Evolutionary conservation across 53 echinoderm and acorn worm genomes (phyloP), one percentile per base, ranked within the genome.

Genomic region (Mesocentrotus franciscanus): DNA sequence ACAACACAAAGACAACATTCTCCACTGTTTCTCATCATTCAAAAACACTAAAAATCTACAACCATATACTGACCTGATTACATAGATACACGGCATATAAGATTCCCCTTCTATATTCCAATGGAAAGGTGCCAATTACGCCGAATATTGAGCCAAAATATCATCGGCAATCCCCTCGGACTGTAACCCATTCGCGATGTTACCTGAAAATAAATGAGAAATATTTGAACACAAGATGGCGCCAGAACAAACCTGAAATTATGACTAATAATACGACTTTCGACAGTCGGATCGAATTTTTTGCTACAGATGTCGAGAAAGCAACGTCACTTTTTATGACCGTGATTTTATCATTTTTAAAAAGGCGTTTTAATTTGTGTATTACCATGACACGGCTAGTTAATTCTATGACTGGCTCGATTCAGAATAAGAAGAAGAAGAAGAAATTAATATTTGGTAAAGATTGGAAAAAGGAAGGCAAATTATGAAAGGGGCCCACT

Each of bases 81-180:
- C 14, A 58, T 10, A 57, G 87, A 87, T 59, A 22, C 85, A 87
- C 87, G 17, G 27, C 13, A 10, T 87, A 13, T 24, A 87, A 56
- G 8, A 81, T 27, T 87, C 58, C 58, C 58, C 87, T 58, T 29
- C 87, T 58, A 87, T 58, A 87, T 87, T 87, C 87, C 87, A 87
- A 87, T 87, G 87, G 87, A 87, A 87, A 87, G 2, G 87, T 87
- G 87, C 58, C 57, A 87, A 87, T 57, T 87, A 87, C 27, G 87
- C 87, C 9, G 87, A 27, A 87, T 58, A 87, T 87, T 26, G 11
- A n/a, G 87, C n/a, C 87, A 56, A 87, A 57, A 87, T 20, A 87
- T 57, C 11, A n/a, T 87, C 58, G 87, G 87, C 87, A 87, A 57
- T 1, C 87, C 87, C 29, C 58, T n/a, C 29, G 4, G 8, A 14